Percentiles rank a stretch among this genome's conserved stretches.
Evolutionary conservation across 2,888 invertebrate genomes (phyloP).

Genomic region (Meliscaeva auricollis): DNA sequence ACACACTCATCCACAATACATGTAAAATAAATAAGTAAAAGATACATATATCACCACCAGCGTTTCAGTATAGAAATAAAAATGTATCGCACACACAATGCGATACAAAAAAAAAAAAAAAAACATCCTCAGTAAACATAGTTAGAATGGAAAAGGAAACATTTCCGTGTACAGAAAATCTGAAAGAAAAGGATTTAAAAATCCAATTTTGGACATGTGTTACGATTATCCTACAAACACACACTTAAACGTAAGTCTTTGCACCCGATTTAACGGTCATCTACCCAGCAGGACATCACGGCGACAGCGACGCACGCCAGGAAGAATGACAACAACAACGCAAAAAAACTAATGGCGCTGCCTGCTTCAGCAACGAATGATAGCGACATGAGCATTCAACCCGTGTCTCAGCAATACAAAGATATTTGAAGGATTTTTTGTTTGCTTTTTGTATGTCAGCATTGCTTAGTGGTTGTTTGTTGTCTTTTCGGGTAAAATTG

Average conservation of each 20-base stretch:
- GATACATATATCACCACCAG: neutral
- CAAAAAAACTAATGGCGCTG: constrained; percentile 22
- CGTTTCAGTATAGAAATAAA: neutral
- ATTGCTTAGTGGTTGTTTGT: constrained; percentile 47
- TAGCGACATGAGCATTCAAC: constrained; percentile 42
- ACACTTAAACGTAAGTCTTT: constrained; percentile 59
- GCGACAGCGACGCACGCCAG: constrained; percentile 24
- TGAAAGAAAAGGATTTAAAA: constrained; percentile 62
- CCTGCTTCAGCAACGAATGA: constrained; percentile 24
- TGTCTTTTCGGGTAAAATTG: constrained; percentile 56
- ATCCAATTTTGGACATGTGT: constrained; percentile 67
- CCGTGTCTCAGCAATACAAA: constrained; percentile 62
- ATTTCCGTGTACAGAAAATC: constrained; percentile 17
- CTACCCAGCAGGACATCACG: constrained; percentile 54
- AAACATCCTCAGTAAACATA: constrained; percentile 43
- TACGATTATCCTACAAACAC: constrained; percentile 62
- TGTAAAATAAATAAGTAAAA: neutral
- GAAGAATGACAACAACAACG: neutral
- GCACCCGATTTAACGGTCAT: constrained; percentile 40
- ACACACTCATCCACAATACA: neutral
- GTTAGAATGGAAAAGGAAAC: constrained; percentile 48
- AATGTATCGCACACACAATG: neutral
- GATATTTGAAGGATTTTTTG: constrained; percentile 44
- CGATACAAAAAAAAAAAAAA: neutral
- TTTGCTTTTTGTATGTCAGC: constrained; percentile 2